Conservation (phyloP, 2,113 vertebrate species). For the Ammospiza nelsoni region DNA sequence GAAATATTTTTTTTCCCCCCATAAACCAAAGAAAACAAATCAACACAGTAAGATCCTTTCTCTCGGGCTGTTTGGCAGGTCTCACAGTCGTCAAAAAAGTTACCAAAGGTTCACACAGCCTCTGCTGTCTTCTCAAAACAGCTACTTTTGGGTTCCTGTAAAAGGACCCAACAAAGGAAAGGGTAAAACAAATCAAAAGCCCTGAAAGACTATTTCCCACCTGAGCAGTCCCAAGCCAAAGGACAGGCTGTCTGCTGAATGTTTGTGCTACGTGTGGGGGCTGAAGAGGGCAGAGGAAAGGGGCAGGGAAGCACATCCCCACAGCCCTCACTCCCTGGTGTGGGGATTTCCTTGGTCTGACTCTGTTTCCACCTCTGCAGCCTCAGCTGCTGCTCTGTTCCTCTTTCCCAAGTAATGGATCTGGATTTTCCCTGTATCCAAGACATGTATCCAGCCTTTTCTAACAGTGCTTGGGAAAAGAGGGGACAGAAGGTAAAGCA, state of each 20-base stretch:
- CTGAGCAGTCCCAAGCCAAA: not conserved
- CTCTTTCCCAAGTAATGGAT: not conserved
- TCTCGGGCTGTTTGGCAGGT: conserved; percentile 52
- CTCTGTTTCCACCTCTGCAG: not conserved
- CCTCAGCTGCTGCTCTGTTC: not conserved
- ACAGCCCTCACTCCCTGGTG: not conserved
- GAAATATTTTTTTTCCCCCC: conserved; percentile 77
- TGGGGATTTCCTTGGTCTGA: not conserved
- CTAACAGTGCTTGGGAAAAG: not conserved
- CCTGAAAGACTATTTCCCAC: not conserved
- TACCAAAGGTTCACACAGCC: conserved; percentile 53
- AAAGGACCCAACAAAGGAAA: conserved; percentile 54
- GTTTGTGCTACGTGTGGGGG: not conserved
- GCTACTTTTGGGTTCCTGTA: conserved; percentile 49
- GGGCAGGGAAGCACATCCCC: not conserved
- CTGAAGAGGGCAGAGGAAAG: not conserved
- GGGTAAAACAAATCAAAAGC: conserved; percentile 46
- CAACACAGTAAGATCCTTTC: conserved; percentile 78
- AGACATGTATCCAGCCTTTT: not conserved
- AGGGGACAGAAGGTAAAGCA: not conserved
- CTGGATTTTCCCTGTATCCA: not conserved
- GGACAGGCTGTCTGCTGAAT: not conserved
- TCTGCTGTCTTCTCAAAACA: conserved; percentile 49
- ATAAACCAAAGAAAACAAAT: conserved; percentile 82
- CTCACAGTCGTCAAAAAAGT: conserved; percentile 42